These are phyloP conservation scores for Coremacera marginata DNA, from an alignment of 2,888 invertebrate genomes.

Conservation along the genomic window DNA sequence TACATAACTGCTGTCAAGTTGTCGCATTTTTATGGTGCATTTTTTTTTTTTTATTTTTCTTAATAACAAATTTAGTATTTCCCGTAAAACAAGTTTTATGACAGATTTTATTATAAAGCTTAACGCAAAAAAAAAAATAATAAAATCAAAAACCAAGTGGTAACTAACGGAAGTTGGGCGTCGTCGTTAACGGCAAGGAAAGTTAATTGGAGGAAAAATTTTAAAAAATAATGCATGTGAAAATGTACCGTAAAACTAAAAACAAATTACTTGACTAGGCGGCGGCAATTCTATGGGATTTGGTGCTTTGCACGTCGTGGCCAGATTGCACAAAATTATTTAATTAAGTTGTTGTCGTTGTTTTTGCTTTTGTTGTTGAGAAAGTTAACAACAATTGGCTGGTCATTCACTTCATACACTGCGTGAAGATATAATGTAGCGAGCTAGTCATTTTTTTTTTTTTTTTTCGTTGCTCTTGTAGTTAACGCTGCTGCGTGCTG, in stretches of 20 bases:
- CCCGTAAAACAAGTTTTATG: background rate
- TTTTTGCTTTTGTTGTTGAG: background rate
- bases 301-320: background rate
- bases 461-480: background rate
- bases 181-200: background rate
- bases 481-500: background rate
- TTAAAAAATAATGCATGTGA: conserved; percentile 1
- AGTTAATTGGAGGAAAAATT: background rate
- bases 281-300: background rate
- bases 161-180: conserved; percentile 18
- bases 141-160: no score
- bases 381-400: conserved; percentile 18
- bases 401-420: conserved; percentile 5
- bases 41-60: background rate
- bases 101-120: no score
- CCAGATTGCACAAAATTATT: conserved; percentile 15
- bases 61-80: background rate
- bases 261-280: background rate
- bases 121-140: no score
- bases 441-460: background rate
- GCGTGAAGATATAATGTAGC: background rate
- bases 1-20: background rate
- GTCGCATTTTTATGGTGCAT: background rate
- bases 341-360: conserved; percentile 10
- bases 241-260: background rate